phyloP scores from a whole-genome alignment of 2,113 vertebrate species.

The Cheirogaleus medius region DNA sequence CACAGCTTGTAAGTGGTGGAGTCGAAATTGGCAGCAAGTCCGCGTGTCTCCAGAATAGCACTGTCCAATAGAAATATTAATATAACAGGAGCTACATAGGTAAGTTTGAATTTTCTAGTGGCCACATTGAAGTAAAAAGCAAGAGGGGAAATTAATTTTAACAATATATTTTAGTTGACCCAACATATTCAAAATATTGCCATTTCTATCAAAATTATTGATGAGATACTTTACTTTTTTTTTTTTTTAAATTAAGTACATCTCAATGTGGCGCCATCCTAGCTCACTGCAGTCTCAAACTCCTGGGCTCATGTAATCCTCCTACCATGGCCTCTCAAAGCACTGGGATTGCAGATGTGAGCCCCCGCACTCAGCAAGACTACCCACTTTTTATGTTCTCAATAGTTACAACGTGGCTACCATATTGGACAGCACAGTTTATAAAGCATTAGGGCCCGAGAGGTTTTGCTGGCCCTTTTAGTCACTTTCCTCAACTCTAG shows the following conservation, averaged over 20 bases:
- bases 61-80: neutral
- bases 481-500: neutral
- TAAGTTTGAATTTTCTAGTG: neutral
- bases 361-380: neutral
- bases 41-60: neutral
- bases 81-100: neutral
- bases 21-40: neutral
- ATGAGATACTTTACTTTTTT: neutral
- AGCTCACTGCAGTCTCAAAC: no score
- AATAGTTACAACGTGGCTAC: neutral
- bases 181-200: neutral
- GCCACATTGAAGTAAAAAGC: neutral
- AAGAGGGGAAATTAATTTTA: neutral
- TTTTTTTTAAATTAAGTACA: neutral
- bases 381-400: neutral
- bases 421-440: neutral
- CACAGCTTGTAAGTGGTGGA: neutral
- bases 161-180: neutral
- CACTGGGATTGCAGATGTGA: no score
- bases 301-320: no score
- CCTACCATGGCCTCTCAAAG: no score
- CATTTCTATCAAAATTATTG: neutral
- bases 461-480: neutral
- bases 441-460: neutral
- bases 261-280: neutral